A percentile compares a stretch with the other conserved stretches of the same genome.
Evolutionary conservation across 2,888 invertebrate species (phyloP).

Genomic region (Trachelus stipa): DNA sequence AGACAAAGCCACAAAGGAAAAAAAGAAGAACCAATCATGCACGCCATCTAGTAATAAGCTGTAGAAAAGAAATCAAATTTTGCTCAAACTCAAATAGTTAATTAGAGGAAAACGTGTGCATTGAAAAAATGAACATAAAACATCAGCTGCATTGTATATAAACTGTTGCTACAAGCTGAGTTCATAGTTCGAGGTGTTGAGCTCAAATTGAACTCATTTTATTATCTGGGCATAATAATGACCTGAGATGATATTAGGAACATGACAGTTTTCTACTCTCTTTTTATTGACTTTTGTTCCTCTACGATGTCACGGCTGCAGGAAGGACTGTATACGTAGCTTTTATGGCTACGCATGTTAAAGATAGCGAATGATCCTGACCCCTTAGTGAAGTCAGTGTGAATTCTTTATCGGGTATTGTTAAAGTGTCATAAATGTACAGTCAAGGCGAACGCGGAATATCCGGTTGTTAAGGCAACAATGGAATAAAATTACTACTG

Average conservation of each 20-base stretch:
- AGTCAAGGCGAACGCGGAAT: background rate
- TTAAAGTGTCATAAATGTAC: background rate
- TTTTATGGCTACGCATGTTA: background rate
- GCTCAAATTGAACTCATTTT: too few relatives aligned
- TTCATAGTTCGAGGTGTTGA: too few relatives aligned
- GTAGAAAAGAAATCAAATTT: too few relatives aligned
- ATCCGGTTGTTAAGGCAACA: background rate
- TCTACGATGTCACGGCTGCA: background rate
- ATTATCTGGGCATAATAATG: background rate
- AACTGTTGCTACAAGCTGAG: too few relatives aligned
- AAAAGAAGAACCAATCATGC: too few relatives aligned
- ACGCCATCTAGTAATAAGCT: too few relatives aligned
- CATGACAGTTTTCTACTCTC: background rate
- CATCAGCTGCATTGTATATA: too few relatives aligned
- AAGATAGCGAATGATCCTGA: background rate
- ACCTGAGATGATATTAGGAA: background rate
- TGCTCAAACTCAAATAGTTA: too few relatives aligned
- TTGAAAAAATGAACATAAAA: too few relatives aligned
- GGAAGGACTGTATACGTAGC: background rate
- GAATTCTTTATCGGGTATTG: background rate
- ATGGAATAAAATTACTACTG: background rate
- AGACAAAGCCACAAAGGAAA: too few relatives aligned
- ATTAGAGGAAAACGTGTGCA: too few relatives aligned
- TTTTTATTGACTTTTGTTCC: background rate
- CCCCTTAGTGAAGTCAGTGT: background rate